Evolutionary conservation across 2,797 vertebrate species (phyloP).

Genomic region (Sebastes kiyomatsui): DNA sequence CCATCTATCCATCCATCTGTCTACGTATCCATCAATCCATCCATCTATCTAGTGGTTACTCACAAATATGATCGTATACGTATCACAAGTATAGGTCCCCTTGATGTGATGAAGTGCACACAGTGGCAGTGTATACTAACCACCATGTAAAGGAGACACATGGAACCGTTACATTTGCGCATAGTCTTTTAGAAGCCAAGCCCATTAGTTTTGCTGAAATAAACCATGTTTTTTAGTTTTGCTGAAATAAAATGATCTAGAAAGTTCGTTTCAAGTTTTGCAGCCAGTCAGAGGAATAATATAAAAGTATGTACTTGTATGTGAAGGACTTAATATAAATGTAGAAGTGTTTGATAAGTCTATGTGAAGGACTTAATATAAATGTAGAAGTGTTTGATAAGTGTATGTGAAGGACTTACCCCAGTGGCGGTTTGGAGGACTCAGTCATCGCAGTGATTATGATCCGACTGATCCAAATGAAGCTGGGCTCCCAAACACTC

Average conservation of each 20-base stretch:
- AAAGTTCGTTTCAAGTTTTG: neutral
- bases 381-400: no score
- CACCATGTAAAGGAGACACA: neutral
- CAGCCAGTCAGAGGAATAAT: neutral
- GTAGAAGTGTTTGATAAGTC: rapidly evolving
- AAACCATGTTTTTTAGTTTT: no score
- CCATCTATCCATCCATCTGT: no score
- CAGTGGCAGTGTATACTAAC: rapidly evolving
- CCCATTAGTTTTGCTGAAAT: neutral
- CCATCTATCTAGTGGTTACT: neutral
- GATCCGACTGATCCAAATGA: constrained; percentile 16
- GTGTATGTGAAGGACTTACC: constrained; percentile 60
- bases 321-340: no score
- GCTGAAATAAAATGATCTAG: neutral
- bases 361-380: constrained; percentile 43
- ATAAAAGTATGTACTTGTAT: neutral
- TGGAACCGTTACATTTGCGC: neutral
- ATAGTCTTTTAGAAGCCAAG: neutral
- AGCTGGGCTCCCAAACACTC: constrained; percentile 27
- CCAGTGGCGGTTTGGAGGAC: constrained; percentile 70
- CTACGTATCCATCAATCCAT: no score
- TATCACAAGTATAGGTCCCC: neutral
- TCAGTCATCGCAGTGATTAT: constrained; percentile 63
- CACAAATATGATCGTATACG: neutral
- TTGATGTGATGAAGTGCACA: neutral